Conservation (phyloP, 2,797 vertebrate species). For the Rhodeus uyekii region DNA sequence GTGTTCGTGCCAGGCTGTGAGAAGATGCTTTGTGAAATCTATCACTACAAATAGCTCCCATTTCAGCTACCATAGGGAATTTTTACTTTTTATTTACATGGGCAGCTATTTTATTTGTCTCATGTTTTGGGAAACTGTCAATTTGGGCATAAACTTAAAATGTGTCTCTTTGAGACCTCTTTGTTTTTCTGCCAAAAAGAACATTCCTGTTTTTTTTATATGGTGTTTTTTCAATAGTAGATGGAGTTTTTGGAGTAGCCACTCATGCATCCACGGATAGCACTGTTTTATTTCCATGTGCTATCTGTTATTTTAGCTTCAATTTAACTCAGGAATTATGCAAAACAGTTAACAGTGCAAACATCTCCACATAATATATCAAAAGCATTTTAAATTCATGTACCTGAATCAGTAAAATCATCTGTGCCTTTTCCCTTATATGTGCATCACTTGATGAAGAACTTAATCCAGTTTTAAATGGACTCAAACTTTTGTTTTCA, state of each 20-base stretch:
- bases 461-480: background rate
- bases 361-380: background rate
- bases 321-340: background rate
- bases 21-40: background rate
- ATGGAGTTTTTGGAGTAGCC: too few species aligned
- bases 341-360: background rate
- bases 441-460: background rate
- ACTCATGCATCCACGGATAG: background rate
- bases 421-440: background rate
- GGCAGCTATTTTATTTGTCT: constrained; percentile 18
- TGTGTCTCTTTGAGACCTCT: background rate
- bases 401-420: background rate
- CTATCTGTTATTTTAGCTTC: background rate
- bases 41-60: background rate
- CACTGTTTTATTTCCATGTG: background rate
- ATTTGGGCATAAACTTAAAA: constrained; percentile 1
- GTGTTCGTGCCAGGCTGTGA: constrained; percentile 21
- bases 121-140: constrained; percentile 3
- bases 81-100: constrained; percentile 6
- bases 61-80: background rate
- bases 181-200: constrained; percentile 10
- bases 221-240: background rate
- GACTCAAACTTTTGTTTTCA: background rate
- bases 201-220: constrained; percentile 7
- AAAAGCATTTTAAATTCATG: background rate